Conservation (phyloP, 2,113 vertebrate species). For the Abramis brama region DNA sequence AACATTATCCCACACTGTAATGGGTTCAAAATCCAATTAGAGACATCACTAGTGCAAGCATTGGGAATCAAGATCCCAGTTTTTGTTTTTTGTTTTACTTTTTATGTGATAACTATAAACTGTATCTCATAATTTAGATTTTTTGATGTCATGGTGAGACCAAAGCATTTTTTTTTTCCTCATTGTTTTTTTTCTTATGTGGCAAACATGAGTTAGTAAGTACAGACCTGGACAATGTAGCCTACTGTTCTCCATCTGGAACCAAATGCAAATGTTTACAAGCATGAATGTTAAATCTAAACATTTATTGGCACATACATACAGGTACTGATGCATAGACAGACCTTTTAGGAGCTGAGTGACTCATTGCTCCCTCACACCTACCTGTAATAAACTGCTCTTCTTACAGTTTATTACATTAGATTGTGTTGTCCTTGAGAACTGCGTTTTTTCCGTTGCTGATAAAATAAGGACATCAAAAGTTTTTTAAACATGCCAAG, state of each 20-base stretch:
- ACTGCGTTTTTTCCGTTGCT: not conserved
- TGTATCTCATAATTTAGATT: no score
- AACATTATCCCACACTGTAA: conserved; percentile 26
- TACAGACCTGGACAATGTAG: not conserved
- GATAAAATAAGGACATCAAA: not conserved
- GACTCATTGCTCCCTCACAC: not conserved
- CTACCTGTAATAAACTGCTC: not conserved
- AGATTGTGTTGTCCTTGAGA: not conserved
- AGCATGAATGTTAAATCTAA: not conserved
- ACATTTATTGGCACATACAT: not conserved
- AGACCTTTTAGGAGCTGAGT: not conserved
- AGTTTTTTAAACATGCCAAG: not conserved
- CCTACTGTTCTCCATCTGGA: not conserved
- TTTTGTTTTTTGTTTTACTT: not conserved
- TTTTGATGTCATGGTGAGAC: not conserved
- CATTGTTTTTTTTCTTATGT: not conserved
- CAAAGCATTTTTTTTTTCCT: not conserved
- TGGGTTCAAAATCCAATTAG: conserved; percentile 39
- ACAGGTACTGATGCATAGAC: not conserved
- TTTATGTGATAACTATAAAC: not conserved
- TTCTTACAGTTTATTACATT: not conserved
- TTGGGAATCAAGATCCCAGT: not conserved
- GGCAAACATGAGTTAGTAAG: not conserved
- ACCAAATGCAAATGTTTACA: not conserved
- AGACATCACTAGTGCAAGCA: conserved; percentile 21